phyloP scores from a whole-genome alignment of 2,888 invertebrate species.

The Neria commutata region DNA sequence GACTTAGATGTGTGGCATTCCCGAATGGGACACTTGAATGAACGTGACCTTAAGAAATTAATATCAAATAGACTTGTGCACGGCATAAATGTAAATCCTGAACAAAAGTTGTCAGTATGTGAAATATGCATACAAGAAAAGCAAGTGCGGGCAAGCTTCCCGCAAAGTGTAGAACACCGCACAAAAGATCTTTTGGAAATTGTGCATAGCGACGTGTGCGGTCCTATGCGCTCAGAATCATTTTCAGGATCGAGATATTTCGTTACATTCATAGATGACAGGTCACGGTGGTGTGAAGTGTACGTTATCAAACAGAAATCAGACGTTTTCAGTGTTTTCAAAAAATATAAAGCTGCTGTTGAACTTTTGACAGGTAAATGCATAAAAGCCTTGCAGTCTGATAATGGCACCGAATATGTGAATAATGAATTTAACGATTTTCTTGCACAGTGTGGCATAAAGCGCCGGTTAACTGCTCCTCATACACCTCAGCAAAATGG shows the following conservation, averaged over 20 bases:
- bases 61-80: background rate
- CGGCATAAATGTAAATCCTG: background rate
- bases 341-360: background rate
- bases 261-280: slow-evolving; percentile 22
- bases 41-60: background rate
- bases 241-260: slow-evolving; percentile 17
- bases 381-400: background rate
- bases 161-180: background rate
- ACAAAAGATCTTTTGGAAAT: slow-evolving; percentile 12
- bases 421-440: background rate
- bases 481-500: slow-evolving; percentile 8
- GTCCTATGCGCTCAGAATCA: slow-evolving; percentile 1
- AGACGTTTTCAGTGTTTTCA: background rate
- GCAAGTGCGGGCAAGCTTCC: background rate
- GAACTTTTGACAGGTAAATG: background rate
- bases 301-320: slow-evolving; percentile 13
- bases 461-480: background rate
- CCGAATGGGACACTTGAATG: background rate
- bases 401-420: slow-evolving; percentile 3
- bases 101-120: background rate
- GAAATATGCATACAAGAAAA: background rate
- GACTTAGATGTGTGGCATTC: background rate
- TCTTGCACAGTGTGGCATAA: background rate
- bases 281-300: slow-evolving; percentile 14
- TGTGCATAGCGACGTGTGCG: slow-evolving; percentile 16